Base-by-base conservation (phyloP, 2,888 invertebrate genomes). In the Sipha maydis region DNA sequence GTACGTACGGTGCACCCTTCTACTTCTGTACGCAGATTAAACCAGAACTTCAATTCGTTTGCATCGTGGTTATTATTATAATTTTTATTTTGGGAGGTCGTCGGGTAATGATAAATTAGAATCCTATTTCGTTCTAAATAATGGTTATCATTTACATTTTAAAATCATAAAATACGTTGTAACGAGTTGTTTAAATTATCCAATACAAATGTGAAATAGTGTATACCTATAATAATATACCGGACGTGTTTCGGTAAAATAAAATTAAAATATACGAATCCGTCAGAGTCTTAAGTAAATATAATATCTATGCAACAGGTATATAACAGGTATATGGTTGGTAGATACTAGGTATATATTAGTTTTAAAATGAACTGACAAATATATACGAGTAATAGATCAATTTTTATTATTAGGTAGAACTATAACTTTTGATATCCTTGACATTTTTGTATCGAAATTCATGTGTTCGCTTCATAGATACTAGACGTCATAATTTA, bases 111-210 rank as follows among this genome's bases (percentile, higher is more conserved):
- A 73, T 73, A 83, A 73, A 83, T 83, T 75, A 73, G 25, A 61
- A 83, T 83, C 38, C 56, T 56, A 84, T 76, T 75, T 9, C 75
- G n/a, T 75, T 61, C 28, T 28, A 75, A 84, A 75, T 75, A 84
- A 75, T 61, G 56, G 38, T 75, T 84, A 75, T 75, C 75, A 84
- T 84, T 84, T 84, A 84, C 56, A 84, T 84, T 75, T 83, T 75
- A 83, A 56, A 75, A 75, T 83, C 56, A 38, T 83, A 83, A 83
- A 83, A 73, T 56, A 34, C 8, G n/a, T 83, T 75, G 75, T 83
- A 75, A 84, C 75, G 56, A 75, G 83, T 84, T 75, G 56, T 84
- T 28, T 78, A 56, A 56, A 78, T 78, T 56, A 78, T 56, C 54
- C 21, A 9, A 28, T 31, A 78, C 31, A n/a, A 69, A 82, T 34